Conservation (phyloP, 2,797 vertebrate species). For the Cyprinodon diabolis region DNA sequence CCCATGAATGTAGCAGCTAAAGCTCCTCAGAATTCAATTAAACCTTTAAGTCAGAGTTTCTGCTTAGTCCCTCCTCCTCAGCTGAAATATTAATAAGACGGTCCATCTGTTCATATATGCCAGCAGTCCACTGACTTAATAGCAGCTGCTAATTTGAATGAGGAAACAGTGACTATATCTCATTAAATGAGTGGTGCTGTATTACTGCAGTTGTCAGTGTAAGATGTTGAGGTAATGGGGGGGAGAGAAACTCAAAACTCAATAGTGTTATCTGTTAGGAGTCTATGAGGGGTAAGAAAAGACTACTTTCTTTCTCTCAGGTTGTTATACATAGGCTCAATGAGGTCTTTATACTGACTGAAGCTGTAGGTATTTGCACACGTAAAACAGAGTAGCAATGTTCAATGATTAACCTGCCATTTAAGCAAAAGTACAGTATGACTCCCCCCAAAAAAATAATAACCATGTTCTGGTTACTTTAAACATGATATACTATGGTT, state of each 20-base stretch:
- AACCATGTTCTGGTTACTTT: neutral
- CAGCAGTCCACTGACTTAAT: slow-evolving; percentile 65
- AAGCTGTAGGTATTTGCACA: slow-evolving; percentile 39
- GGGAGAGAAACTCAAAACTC: slow-evolving; percentile 20
- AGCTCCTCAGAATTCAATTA: slow-evolving; percentile 63
- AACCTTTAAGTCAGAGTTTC: slow-evolving; percentile 64
- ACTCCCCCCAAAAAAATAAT: neutral
- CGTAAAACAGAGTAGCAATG: slow-evolving; percentile 31
- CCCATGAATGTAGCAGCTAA: slow-evolving; percentile 43
- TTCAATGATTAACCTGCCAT: slow-evolving; percentile 13
- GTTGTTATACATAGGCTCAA: slow-evolving; percentile 53
- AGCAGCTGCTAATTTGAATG: slow-evolving; percentile 64
- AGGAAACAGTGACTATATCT: slow-evolving; percentile 68
- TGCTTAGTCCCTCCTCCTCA: slow-evolving; percentile 43
- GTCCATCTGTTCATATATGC: slow-evolving; percentile 72
- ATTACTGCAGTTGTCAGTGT: slow-evolving; percentile 47
- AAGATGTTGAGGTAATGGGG: slow-evolving; percentile 17
- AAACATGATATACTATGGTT: neutral
- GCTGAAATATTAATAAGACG: slow-evolving; percentile 73
- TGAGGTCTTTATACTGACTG: slow-evolving; percentile 31
- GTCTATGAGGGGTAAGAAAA: slow-evolving; percentile 45
- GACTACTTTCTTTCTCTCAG: slow-evolving; percentile 41
- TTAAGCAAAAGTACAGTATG: neutral
- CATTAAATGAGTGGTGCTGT: slow-evolving; percentile 52
- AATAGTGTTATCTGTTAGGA: slow-evolving; percentile 39